Conservation (phyloP, 2,797 vertebrate species). For the Sebastiscus tertius region DNA sequence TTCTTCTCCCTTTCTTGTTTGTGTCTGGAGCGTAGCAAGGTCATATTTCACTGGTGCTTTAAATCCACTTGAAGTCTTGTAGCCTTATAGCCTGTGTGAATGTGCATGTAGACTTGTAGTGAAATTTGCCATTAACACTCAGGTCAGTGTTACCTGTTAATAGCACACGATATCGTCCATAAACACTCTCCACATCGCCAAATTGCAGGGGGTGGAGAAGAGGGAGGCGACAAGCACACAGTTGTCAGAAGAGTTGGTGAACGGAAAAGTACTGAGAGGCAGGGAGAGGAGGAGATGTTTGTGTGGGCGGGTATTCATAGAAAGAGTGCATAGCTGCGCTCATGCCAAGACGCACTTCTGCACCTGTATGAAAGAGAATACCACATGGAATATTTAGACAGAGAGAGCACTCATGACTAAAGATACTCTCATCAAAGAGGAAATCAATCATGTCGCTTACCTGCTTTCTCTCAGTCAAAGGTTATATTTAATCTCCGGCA, state of each 20-base stretch:
- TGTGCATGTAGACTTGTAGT: background rate
- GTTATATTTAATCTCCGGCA: background rate
- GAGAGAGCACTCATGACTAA: background rate
- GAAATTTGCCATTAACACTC: background rate
- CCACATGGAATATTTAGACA: slow-evolving; percentile 2
- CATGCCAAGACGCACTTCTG: background rate
- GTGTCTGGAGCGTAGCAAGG: background rate
- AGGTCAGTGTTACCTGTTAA: background rate
- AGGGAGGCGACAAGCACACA: background rate
- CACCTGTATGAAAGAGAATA: slow-evolving; percentile 39
- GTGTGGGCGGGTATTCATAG: slow-evolving; percentile 1
- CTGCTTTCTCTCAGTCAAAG: background rate
- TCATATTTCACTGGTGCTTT: slow-evolving; percentile 9
- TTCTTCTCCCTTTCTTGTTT: background rate
- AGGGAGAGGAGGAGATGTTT: slow-evolving; percentile 1
- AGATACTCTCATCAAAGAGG: background rate
- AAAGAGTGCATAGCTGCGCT: background rate
- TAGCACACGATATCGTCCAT: background rate
- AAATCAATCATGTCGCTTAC: background rate
- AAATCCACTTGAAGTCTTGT: background rate
- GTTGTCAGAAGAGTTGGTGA: background rate
- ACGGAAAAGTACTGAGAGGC: slow-evolving; percentile 71
- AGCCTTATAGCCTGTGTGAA: background rate
- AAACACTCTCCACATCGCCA: background rate
- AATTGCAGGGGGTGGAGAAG: background rate